Evolutionary conservation across 2,797 vertebrate genomes (phyloP), one percentile per base, ranked within the genome.

Genomic region (Cetoscarus ocellatus): DNA sequence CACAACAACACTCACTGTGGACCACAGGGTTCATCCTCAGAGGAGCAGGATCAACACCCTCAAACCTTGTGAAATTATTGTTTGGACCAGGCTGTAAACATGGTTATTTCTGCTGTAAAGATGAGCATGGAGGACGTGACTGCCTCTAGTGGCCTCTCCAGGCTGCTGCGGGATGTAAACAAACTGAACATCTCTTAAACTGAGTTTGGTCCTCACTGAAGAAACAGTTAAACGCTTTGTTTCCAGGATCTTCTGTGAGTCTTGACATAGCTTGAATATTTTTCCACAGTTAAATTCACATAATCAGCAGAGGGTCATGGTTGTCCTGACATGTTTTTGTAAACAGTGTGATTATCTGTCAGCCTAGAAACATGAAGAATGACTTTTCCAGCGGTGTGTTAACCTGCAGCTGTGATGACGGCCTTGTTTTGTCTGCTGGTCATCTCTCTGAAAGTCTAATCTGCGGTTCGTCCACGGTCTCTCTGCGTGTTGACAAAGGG

Each of bases 381-480:
- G 7, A 42, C 36, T 10, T n/a, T 18, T 8, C 0, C 10, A 39
- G 35, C 42, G 18, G 0, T 53, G 36, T 54, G 13, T 69, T 1
- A 3, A 17, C 56, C 34, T 67, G 63, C 85, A 87, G 67, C 80
- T 90, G 79, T 40, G 47, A 36, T 42, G 8, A 72, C 67, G 67
- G 19, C 60, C 39, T 61, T 90, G 80, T 88, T 85, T 43, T 89
- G 82, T 91, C 77, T 83, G 42, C 10, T 5, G 58, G 69, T 84
- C 77, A 77, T 47, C 77, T 70, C 35, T 51, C 38, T 67, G 52
- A 69, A 73, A 76, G 61, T 60, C 50, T 79, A 80, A 87, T 83
- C 82, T 87, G 68, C 18, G 75, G 64, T 80, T 71, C 77, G 80
- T 75, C 86, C 84, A 74, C 61, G 85, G 88, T 72, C 85, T 42